A percentile compares a stretch with the other conserved stretches of the same genome.
Evolutionary conservation across 1,140 invertebrate genomes (phyloP).

Genomic region (Gryon sp.): DNA sequence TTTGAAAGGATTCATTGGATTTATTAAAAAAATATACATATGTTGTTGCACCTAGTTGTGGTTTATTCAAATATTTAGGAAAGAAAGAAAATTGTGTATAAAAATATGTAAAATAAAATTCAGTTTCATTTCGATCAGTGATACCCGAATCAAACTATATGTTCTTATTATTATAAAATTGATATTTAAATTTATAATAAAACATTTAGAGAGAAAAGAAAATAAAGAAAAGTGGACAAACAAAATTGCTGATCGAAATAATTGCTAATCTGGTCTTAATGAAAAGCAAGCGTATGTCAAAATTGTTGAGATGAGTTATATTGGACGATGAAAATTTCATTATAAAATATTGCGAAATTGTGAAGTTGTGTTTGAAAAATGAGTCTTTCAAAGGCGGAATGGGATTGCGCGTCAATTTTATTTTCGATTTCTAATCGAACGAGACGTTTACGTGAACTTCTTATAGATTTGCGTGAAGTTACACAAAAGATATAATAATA

Average conservation of each 20-base stretch:
- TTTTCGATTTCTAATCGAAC: constrained; percentile 19
- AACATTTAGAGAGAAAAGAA: too few relatives aligned
- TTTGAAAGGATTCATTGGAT: constrained; percentile 50
- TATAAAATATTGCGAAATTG: not conserved
- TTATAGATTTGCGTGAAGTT: too few relatives aligned
- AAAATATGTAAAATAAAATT: constrained; percentile 35
- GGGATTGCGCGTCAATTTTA: constrained; percentile 7
- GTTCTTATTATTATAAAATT: too few relatives aligned
- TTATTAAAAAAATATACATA: constrained; percentile 50
- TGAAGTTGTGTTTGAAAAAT: constrained; percentile 24
- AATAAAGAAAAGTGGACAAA: too few relatives aligned
- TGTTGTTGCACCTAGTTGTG: constrained; percentile 27
- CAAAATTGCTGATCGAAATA: constrained; percentile 31
- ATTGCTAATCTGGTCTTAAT: constrained; percentile 8
- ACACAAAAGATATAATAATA: constrained; percentile 8
- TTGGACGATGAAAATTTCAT: not conserved
- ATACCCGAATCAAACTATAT: too few relatives aligned
- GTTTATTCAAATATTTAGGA: constrained; percentile 34
- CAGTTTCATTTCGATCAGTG: constrained; percentile 43
- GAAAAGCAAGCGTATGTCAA: not conserved
- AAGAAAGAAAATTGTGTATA: too few relatives aligned
- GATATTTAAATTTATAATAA: too few relatives aligned
- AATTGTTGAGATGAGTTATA: constrained; percentile 15
- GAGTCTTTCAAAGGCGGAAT: constrained; percentile 37
- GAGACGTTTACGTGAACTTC: too few relatives aligned